Conservation (phyloP, 2,888 invertebrate genomes). For the Geophilus truncorum region DNA sequence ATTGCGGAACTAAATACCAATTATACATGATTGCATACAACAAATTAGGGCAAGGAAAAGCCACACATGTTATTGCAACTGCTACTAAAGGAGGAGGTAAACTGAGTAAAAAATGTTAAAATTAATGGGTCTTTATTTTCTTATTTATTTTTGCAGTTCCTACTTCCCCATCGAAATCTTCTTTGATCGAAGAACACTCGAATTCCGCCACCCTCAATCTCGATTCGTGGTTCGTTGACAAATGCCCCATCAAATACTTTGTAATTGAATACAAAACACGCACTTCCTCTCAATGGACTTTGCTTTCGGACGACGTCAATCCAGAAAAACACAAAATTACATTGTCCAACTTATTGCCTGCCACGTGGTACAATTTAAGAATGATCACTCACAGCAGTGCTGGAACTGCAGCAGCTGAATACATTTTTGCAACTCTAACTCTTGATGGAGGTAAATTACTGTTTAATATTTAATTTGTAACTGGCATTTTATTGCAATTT, state of each 20-base stretch:
- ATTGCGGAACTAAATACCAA: slow-evolving; percentile 18
- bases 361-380: neutral
- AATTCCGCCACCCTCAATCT: slow-evolving; percentile 16
- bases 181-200: slow-evolving; percentile 28
- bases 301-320: slow-evolving; percentile 44
- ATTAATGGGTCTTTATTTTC: neutral
- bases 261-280: slow-evolving; percentile 8
- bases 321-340: slow-evolving; percentile 44
- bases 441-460: neutral
- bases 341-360: slow-evolving; percentile 43
- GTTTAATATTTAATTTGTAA: neutral
- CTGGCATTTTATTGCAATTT: too few relatives aligned
- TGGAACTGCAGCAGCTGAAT: slow-evolving; percentile 17
- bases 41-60: neutral
- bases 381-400: slow-evolving; percentile 27
- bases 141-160: slow-evolving; percentile 28
- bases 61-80: neutral
- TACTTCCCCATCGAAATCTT: neutral
- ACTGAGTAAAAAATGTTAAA: too few relatives aligned
- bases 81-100: slow-evolving; percentile 25
- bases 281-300: neutral
- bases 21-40: neutral
- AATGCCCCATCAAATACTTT: slow-evolving; percentile 31
- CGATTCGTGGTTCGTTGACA: slow-evolving; percentile 17
- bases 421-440: slow-evolving; percentile 12